phyloP scores from a whole-genome alignment of 2,113 vertebrate genomes.

The Myrmophylax atrothorax region DNA sequence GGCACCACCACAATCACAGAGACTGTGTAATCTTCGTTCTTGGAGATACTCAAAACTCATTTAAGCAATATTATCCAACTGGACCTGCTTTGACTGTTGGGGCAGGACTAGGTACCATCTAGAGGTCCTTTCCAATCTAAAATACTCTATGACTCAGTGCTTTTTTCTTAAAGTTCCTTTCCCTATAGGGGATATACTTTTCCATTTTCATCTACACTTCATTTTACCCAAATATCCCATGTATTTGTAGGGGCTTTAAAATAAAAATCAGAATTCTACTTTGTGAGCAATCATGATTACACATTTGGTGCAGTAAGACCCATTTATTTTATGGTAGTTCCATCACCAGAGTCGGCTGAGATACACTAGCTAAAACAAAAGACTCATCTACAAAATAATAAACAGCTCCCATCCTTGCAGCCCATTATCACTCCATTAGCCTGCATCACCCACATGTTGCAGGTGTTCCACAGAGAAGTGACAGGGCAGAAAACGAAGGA shows the following conservation, averaged over 20 bases:
- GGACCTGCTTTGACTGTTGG: neutral
- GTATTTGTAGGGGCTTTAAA: neutral
- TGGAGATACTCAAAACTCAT: neutral
- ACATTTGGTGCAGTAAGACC: neutral
- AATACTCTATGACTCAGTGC: rapidly evolving
- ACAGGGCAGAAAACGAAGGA: neutral
- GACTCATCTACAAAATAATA: neutral
- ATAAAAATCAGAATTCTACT: neutral
- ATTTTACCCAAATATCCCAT: neutral
- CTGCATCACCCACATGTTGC: neutral
- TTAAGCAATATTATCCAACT: neutral
- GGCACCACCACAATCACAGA: neutral
- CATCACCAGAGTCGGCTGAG: neutral
- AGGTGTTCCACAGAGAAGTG: neutral
- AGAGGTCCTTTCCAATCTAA: neutral
- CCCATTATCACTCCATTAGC: neutral
- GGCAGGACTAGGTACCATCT: neutral
- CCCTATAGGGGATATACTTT: neutral
- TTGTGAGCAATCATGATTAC: neutral
- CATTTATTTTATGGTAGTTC: neutral
- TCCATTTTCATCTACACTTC: neutral
- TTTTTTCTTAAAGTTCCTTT: neutral
- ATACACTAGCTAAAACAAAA: neutral
- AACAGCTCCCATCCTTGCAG: neutral
- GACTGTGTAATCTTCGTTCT: neutral